Conservation (phyloP, 2,113 vertebrate genomes). For the Pterocles burchelli region DNA sequence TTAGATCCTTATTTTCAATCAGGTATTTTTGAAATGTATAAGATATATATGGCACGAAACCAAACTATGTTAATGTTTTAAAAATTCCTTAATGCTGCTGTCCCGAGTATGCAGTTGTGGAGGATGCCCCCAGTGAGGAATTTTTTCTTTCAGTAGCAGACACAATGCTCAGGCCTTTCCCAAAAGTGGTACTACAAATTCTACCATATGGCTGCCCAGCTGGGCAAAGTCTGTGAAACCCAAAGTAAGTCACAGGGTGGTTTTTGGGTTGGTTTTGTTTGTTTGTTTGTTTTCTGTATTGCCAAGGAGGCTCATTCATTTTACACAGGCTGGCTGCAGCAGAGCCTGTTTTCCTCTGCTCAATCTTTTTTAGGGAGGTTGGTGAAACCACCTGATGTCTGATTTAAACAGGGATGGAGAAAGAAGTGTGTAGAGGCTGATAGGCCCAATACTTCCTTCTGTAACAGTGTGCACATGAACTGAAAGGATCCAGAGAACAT, state of each 20-base stretch:
- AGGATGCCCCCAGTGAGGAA: not conserved
- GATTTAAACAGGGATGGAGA: not conserved
- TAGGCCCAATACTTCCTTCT: not conserved
- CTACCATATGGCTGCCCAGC: not conserved
- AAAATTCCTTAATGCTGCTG: not conserved
- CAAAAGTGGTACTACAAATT: not conserved
- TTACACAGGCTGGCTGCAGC: not conserved
- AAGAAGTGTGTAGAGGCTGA: not conserved
- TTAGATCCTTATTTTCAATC: not conserved
- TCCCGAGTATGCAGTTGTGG: not conserved
- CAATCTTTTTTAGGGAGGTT: not conserved
- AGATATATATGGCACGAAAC: not conserved
- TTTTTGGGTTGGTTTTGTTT: not conserved
- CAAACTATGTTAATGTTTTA: not conserved
- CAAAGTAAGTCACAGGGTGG: not conserved
- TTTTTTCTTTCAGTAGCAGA: not conserved
- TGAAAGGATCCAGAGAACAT: not conserved
- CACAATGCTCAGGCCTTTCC: not conserved
- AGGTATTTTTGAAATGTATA: not conserved
- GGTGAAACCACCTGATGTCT: not conserved
- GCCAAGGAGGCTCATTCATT: not conserved
- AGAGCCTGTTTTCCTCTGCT: not conserved
- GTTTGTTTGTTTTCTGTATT: not conserved
- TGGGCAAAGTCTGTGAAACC: not conserved
- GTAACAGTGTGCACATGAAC: not conserved